Base-by-base conservation (phyloP, 2,888 invertebrate species). In the Rosalia funebris region DNA sequence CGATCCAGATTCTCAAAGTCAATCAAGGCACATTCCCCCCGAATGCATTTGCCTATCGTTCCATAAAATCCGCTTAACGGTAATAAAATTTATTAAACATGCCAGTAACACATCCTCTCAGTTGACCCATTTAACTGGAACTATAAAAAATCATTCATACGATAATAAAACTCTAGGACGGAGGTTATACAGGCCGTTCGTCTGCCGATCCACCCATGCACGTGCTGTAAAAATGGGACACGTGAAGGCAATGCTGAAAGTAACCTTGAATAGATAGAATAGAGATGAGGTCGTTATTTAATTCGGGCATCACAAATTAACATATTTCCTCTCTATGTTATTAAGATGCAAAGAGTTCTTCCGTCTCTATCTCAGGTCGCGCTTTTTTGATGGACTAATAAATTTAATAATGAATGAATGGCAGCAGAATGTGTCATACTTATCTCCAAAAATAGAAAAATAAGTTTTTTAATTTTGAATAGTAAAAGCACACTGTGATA, bases 161-260 rank as follows among this genome's bases (percentile, higher is more conserved):
- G 7, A 25, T 25, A 7, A 25, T 7, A 7, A 25, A 25, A 3
- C 25, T 25, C 3, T 7, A 25, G 25, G 25, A 25, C 25, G 25
- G 46, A 46, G 46, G 32, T 46, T 32, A n/a, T n/a, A 46, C 16
- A 46, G 14, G 32, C 15, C 46, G 46, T 46, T 2, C 20, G 19
- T 44, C 44, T 44, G 32, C 46, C 16, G 16, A 16, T 10, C 46
- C 39, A 31, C 31, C 19, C 25, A 15, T 41, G 14, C 52, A 52
- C 53, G 42, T 53, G 42, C 42, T 42, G 14, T 53, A 25, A 31
- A 58, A 58, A 47, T 58, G 36, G 52, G 53, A 41, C 59, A 59
- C 59, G 42, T 47, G 19, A 47, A 52, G 31, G 19, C 34, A 47
- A 41, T 39, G 42, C 47, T 34, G 47, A 59, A 54, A 52, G 42